Base-by-base conservation (phyloP, 2,797 vertebrate species). In the Paedocypris micromegethes region DNA sequence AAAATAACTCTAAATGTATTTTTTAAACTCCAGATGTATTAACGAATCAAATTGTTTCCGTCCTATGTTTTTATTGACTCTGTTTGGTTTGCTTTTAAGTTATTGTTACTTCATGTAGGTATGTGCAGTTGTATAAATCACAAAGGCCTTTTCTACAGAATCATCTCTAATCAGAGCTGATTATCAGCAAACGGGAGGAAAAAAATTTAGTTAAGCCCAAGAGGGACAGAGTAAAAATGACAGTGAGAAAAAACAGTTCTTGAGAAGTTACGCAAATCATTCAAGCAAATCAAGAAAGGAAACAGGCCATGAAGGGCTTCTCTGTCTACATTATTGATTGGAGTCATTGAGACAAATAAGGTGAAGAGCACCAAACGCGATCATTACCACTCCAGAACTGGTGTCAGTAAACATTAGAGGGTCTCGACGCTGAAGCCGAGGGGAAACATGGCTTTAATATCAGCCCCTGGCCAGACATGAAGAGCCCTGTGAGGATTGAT, bases 311-410 rank as follows among this genome's bases (percentile, higher is more conserved):
- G 80, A 85, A 88, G 72, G 85, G 66, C 67, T 76, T 73, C 49
- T 69, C 64, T 80, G 81, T 77, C 82, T 86, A 75, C 77, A 80
- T 87, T 90, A 93, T 92, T 85, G 90, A 92, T 93, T 88, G 85
- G 75, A 85, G 83, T 83, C 85, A 88, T 39, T 76, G 81, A 90
- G 84, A 86, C 83, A 86, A 90, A 86, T 78, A 81, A 78, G 83
- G 78, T 82, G 82, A 85, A 89, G 88, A 88, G 87, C 86, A 91
- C 90, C 86, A 83, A 86, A 87, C 89, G 88, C 90, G 88, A 91
- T 91, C 88, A 89, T 92, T 91, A 92, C 85, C 66, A 82, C 68
- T 85, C 79, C 84, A 91, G 86, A 82, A 79, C 85, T 79, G 78
- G 77, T 85, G 90, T 92, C 91, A 90, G 88, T 82, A 80, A 85